phyloP scores from a whole-genome alignment of 2,797 vertebrate species.

The Meda fulgida region DNA sequence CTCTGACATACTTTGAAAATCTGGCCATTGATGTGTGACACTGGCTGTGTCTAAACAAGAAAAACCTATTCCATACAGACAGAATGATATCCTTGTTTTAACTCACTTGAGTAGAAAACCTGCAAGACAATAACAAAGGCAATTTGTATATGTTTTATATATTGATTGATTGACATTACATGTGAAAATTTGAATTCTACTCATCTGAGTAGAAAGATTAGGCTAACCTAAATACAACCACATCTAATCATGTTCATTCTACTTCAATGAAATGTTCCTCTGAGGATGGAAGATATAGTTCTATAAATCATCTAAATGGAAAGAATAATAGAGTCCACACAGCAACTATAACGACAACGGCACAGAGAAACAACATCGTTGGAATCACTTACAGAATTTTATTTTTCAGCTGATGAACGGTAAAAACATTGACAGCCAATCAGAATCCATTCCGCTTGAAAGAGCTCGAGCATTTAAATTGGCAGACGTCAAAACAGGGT shows the following conservation, averaged over 20 bases:
- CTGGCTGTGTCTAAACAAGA: background rate
- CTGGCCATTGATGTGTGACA: background rate
- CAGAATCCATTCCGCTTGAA: too few species aligned
- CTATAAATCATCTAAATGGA: too few species aligned
- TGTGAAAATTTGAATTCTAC: background rate
- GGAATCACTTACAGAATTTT: background rate
- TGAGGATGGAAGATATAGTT: background rate
- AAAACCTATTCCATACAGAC: background rate
- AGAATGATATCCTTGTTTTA: background rate
- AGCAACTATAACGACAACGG: background rate
- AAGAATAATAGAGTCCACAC: background rate
- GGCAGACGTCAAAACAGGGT: too few species aligned
- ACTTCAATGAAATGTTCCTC: background rate
- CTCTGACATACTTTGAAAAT: conserved; percentile 15
- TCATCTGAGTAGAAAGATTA: background rate
- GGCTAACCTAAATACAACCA: background rate
- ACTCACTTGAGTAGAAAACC: background rate
- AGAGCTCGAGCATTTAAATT: too few species aligned
- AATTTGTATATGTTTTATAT: background rate
- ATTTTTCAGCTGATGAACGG: too few species aligned
- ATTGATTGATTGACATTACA: background rate
- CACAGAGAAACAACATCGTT: background rate
- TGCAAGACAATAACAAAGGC: background rate
- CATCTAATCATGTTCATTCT: background rate
- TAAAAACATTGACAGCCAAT: too few species aligned